These are phyloP conservation scores for Acromyrmex charruanus DNA, from an alignment of 1,140 invertebrate species.

Conservation along the genomic window DNA sequence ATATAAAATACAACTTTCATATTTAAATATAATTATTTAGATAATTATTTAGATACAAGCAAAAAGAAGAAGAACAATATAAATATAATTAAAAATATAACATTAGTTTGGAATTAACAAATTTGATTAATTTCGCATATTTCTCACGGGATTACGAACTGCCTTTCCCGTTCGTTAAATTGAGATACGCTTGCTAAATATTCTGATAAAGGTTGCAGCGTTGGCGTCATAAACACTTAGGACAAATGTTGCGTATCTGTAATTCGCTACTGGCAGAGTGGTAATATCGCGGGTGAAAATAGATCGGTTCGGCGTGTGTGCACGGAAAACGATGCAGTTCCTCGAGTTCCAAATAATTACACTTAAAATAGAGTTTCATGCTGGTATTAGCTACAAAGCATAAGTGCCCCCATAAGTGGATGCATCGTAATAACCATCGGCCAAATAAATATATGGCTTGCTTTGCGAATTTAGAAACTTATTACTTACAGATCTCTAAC, in stretches of 20 bases:
- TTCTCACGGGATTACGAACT: neutral
- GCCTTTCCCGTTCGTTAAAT: constrained; percentile 7
- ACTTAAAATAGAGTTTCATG: constrained; percentile 41
- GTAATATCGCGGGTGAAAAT: constrained; percentile 55
- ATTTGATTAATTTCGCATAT: neutral
- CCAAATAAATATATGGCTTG: constrained; percentile 13
- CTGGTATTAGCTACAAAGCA: constrained; percentile 27
- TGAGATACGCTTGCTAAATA: neutral
- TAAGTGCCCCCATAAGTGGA: constrained; percentile 9
- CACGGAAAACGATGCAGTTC: constrained; percentile 25
- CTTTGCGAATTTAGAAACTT: neutral
- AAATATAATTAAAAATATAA: neutral
- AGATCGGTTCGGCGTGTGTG: constrained; percentile 37
- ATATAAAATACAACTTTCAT: neutral
- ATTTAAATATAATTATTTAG: neutral
- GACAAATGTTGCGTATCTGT: constrained; percentile 51
- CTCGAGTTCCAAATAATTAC: constrained; percentile 55
- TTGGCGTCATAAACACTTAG: constrained; percentile 27
- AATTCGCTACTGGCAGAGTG: constrained; percentile 43
- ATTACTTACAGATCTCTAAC: neutral
- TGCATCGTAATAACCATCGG: neutral
- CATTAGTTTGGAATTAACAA: neutral
- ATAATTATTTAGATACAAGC: neutral
- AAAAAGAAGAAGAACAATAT: neutral
- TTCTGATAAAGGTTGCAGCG: neutral